phyloP scores from a whole-genome alignment of 2,888 invertebrate species.

The Ethmia dodecea region DNA sequence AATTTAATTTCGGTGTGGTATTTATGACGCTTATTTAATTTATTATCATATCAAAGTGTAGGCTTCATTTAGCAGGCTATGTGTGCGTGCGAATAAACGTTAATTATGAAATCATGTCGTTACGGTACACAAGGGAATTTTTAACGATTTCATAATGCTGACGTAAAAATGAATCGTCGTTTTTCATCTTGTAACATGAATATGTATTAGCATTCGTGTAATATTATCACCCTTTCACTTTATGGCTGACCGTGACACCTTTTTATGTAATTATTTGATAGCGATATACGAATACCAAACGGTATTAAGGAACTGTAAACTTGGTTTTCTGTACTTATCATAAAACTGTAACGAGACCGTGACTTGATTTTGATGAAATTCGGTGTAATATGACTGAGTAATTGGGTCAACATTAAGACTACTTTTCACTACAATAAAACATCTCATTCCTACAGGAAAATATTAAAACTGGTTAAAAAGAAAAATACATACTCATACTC shows the following conservation, averaged over 20 bases:
- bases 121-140: conserved; percentile 53
- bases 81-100: conserved; percentile 62
- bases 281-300: no score
- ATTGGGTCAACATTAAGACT: no score
- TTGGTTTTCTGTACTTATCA: no score
- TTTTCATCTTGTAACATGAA: conserved; percentile 41
- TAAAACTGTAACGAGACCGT: no score
- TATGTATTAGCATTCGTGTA: conserved; percentile 25
- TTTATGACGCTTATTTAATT: conserved; percentile 71
- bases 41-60: conserved; percentile 72
- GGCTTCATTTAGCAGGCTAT: conserved; percentile 58
- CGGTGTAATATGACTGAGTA: no score
- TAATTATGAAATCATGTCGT: conserved; percentile 58
- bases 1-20: conserved; percentile 69
- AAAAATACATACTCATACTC: no score
- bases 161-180: conserved; percentile 39
- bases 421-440: no score
- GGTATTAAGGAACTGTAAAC: no score
- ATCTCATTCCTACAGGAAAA: no score
- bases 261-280: background rate
- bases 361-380: no score
- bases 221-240: conserved; percentile 4
- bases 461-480: no score
- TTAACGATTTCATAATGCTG: conserved; percentile 52
- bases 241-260: background rate